phyloP scores from a whole-genome alignment of 2,888 invertebrate genomes.

The Caenorhabditis sulstoni region DNA sequence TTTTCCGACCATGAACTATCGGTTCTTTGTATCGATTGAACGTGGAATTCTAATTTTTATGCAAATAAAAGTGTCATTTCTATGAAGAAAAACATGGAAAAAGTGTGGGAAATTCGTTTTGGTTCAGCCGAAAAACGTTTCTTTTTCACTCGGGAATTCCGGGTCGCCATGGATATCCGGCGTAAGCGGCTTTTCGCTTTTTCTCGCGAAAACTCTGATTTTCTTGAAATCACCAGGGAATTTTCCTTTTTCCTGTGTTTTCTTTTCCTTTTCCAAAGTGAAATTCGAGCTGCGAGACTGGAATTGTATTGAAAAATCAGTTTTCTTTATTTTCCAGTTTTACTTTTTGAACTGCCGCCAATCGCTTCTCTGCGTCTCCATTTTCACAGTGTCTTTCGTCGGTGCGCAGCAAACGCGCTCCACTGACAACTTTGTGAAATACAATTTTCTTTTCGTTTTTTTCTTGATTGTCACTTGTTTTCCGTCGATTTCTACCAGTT shows the following conservation, averaged over 20 bases:
- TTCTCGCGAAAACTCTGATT: background rate
- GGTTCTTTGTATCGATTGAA: background rate
- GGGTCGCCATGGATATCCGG: constrained; percentile 13
- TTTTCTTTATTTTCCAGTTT: background rate
- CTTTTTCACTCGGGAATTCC: background rate
- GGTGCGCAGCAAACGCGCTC: constrained; percentile 31
- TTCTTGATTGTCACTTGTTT: constrained; percentile 3
- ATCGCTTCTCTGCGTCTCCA: constrained; percentile 24
- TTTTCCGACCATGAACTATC: background rate
- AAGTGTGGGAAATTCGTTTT: too few relatives aligned
- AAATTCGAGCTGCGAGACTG: too few relatives aligned
- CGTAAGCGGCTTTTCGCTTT: background rate
- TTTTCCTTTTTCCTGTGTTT: too few relatives aligned
- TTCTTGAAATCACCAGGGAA: too few relatives aligned
- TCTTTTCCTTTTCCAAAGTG: too few relatives aligned
- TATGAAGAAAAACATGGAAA: background rate
- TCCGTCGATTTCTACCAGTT: background rate
- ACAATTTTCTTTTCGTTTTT: constrained; percentile 13
- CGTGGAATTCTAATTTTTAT: background rate
- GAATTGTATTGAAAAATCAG: too few relatives aligned
- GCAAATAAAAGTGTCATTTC: constrained; percentile 1
- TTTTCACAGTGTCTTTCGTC: constrained; percentile 1
- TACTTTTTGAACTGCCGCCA: constrained; percentile 26
- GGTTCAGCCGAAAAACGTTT: too few relatives aligned
- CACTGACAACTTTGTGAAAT: background rate